These are phyloP conservation scores for Urocynchramus pylzowi DNA, from an alignment of 2,113 vertebrate species.

Conservation along the genomic window DNA sequence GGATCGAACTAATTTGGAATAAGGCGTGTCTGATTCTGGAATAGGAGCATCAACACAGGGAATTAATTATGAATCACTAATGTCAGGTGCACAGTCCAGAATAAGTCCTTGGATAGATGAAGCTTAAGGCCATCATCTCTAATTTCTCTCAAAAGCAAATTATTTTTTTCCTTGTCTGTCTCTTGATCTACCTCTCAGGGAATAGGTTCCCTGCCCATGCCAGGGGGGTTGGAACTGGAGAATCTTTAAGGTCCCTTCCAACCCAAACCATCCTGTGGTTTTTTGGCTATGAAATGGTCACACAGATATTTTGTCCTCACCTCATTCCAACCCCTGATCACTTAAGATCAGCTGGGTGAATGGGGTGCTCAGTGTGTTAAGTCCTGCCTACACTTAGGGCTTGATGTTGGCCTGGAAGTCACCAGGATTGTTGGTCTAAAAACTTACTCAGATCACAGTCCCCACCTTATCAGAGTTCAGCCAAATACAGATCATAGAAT, in stretches of 20 bases:
- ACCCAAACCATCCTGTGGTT: neutral
- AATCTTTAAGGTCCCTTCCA: neutral
- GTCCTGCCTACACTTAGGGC: neutral
- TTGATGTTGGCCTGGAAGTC: neutral
- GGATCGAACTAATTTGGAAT: constrained; percentile 35
- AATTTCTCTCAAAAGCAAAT: neutral
- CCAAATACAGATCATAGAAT: neutral
- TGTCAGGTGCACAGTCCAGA: constrained; percentile 3
- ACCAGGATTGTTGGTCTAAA: neutral
- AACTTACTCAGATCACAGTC: neutral
- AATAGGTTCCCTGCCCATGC: neutral
- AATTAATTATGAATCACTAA: constrained; percentile 22
- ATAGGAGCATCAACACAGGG: constrained; percentile 57
- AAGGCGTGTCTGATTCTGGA: constrained; percentile 32
- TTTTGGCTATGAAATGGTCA: neutral
- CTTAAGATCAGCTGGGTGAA: neutral
- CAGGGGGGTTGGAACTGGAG: neutral
- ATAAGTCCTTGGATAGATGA: constrained; percentile 7
- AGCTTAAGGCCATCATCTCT: neutral
- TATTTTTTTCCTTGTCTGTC: neutral
- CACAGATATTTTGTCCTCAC: neutral
- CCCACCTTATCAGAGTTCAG: neutral
- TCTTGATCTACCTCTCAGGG: neutral
- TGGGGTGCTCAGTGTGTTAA: neutral
- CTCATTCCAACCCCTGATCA: neutral